Base-by-base conservation (phyloP, 2,888 invertebrate species). In the Camptogramma bilineatum region DNA sequence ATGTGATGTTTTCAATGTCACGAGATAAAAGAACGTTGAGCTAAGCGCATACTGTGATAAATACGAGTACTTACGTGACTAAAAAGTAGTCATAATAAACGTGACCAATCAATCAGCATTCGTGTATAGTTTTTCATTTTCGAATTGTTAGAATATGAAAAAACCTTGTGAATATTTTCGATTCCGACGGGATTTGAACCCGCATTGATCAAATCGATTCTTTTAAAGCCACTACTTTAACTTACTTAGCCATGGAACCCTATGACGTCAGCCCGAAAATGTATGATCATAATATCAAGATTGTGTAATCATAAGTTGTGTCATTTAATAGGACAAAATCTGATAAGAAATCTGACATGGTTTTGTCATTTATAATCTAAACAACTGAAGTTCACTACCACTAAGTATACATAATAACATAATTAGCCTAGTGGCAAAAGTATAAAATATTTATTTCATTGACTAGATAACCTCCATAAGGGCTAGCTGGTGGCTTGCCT, bases 1-100 rank as follows among this genome's bases (percentile, higher is more conserved):
- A 46, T 39, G 56, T n/a, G 46, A 47, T 52, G 24, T 39, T 58
- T 42, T 52, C 58, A 66, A 62, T 62, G 63, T 57, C 60, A 56
- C 48, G 44, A 53, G 59, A 57, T 56, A 60, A 51, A 18, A 48
- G 55, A 47, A 10, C 53, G 54, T 53, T 58, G 53, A 63, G 53
- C 42, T 56, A 48, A 59, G 44, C 31, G 44, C 21, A 46, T 39
- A 60, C 21, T 21, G 10, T 39, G 61, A 62, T 62, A 54, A 50
- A 18, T 44, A 21, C 10, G 18, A 0, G 42, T 62, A 54, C 46
- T 18, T 44, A 21, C 10, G 18, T 0, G 42, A n/a, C 47, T 60
- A 56, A 50, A 57, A 57, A 48, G 21, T 50, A 55, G 28, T 46
- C 34, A 57, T 47, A 54, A 58, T 42, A 58, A 57, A 62, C 54